These are phyloP conservation scores for Micromys minutus DNA, from an alignment of 2,113 vertebrate species.

Conservation along the genomic window DNA sequence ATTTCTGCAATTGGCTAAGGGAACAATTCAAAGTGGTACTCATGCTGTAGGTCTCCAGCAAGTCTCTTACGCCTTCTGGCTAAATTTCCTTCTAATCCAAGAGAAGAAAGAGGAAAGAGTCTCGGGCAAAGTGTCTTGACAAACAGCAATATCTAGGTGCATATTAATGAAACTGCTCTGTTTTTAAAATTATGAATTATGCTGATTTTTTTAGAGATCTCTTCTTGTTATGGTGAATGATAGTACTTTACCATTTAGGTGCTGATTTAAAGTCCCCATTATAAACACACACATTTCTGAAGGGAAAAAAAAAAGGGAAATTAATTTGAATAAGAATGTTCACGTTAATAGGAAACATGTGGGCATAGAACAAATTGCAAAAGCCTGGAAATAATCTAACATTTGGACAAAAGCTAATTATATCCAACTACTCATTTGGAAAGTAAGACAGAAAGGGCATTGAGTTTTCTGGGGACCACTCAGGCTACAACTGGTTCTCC, in stretches of 20 bases:
- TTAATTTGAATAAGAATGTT: slow-evolving; percentile 27
- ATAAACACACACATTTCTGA: not conserved
- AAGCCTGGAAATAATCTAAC: not conserved
- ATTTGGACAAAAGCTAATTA: not conserved
- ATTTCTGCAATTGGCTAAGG: not conserved
- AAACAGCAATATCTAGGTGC: not conserved
- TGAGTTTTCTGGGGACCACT: not conserved
- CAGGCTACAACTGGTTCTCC: not conserved
- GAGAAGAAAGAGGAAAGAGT: slow-evolving; percentile 4
- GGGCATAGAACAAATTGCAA: not conserved
- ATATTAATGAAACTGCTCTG: slow-evolving; percentile 28
- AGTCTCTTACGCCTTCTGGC: not conserved
- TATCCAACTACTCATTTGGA: not conserved
- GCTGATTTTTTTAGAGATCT: slow-evolving; percentile 13
- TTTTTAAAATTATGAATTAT: slow-evolving; percentile 11
- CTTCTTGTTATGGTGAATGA: slow-evolving; percentile 22
- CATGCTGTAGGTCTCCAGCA: not conserved
- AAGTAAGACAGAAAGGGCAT: not conserved
- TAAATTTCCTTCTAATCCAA: slow-evolving; percentile 35
- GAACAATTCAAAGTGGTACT: not conserved
- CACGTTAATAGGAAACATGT: not conserved
- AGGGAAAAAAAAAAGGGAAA: not conserved
- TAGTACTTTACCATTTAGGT: slow-evolving; percentile 39
- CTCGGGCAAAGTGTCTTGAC: not conserved
- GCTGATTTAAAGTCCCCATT: slow-evolving; percentile 26